phyloP scores from a whole-genome alignment of 2,888 invertebrate genomes.

The Entomobrya proxima region DNA sequence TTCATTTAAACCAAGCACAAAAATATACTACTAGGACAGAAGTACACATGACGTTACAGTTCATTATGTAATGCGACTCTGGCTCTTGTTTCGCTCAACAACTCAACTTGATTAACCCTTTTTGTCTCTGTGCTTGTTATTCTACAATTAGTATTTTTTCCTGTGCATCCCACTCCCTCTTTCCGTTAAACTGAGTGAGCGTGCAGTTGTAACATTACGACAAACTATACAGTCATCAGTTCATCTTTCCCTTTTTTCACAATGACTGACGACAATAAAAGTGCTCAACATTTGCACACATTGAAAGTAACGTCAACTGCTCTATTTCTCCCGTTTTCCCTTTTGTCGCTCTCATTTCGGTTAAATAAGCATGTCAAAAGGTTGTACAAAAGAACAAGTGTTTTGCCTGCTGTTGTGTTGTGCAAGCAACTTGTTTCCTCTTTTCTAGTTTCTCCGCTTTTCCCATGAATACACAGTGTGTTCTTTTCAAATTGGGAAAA shows the following conservation, averaged over 20 bases:
- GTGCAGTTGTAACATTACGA: neutral
- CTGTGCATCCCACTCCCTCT: neutral
- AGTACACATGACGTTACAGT: no score
- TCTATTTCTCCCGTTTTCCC: neutral
- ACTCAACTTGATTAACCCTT: conserved; percentile 22
- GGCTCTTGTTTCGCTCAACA: neutral
- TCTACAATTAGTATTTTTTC: conserved; percentile 15
- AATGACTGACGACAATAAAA: conserved; percentile 22
- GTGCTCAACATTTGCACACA: neutral
- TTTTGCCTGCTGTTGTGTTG: neutral
- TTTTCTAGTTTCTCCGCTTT: neutral
- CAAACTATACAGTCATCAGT: conserved; percentile 4
- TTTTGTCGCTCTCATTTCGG: neutral
- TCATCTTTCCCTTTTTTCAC: neutral
- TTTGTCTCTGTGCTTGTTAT: neutral
- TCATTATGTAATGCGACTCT: conserved; percentile 7
- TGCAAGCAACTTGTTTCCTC: neutral
- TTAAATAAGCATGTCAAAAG: conserved; percentile 21
- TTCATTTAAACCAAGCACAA: neutral
- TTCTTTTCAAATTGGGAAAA: neutral
- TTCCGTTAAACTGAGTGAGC: neutral
- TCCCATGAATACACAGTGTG: neutral
- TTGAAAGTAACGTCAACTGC: no score
- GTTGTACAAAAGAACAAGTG: conserved; percentile 24
- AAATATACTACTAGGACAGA: no score